Evolutionary conservation across 2,113 vertebrate genomes (phyloP).

Genomic region (Aegotheles bennettii): DNA sequence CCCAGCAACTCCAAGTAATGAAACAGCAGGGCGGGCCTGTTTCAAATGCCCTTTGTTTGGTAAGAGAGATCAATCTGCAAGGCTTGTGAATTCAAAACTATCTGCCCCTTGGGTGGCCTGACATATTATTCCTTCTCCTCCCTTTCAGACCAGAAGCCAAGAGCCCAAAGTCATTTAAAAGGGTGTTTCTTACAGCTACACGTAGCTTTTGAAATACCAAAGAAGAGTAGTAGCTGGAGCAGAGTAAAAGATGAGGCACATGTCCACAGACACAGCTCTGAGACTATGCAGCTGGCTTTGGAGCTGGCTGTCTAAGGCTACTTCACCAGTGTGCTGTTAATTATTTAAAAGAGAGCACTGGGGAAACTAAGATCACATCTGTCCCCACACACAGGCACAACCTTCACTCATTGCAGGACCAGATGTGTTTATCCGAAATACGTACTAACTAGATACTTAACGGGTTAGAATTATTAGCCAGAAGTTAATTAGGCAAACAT

Average conservation of each 20-base stretch:
- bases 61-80: background rate
- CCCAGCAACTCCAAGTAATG: background rate
- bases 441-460: constrained; percentile 89
- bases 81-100: background rate
- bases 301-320: constrained; percentile 57
- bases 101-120: background rate
- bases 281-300: constrained; percentile 72
- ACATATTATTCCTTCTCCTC: background rate
- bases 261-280: constrained; percentile 26
- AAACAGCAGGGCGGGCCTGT: background rate
- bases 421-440: constrained; percentile 89
- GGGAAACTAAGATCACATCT: constrained; percentile 86
- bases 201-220: background rate
- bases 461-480: constrained; percentile 82
- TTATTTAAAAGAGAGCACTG: constrained; percentile 82
- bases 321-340: constrained; percentile 71
- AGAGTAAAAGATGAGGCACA: constrained; percentile 51
- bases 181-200: background rate
- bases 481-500: constrained; percentile 86
- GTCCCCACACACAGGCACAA: constrained; percentile 75
- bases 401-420: constrained; percentile 66
- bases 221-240: background rate
- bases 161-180: background rate
- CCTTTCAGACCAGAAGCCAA: constrained; percentile 12
- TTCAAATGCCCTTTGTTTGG: background rate